Conservation (phyloP, 2,113 vertebrate genomes). For the Heliornis fulica region DNA sequence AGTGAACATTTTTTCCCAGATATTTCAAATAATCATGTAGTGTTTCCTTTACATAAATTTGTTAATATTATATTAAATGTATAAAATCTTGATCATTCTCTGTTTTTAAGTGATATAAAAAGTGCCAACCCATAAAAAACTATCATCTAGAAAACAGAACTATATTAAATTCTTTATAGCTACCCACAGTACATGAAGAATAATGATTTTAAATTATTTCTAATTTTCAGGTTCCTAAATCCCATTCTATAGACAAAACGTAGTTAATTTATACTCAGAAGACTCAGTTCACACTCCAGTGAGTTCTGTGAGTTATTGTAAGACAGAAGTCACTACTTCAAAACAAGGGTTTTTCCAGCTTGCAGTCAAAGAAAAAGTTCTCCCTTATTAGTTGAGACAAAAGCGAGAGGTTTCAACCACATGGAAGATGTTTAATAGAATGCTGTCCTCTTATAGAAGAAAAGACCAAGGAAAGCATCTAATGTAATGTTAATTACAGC, state of each 20-base stretch:
- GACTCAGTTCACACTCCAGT: neutral
- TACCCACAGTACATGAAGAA: neutral
- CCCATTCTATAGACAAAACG: neutral
- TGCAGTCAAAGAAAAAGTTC: neutral
- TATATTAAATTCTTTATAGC: neutral
- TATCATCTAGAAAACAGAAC: neutral
- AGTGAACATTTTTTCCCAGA: neutral
- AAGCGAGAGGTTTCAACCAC: neutral
- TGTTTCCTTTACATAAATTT: neutral
- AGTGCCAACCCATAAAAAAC: neutral
- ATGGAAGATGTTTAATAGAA: neutral
- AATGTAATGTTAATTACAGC: neutral
- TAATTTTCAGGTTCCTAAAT: neutral
- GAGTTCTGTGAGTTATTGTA: neutral
- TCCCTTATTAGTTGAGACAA: neutral
- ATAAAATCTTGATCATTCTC: neutral
- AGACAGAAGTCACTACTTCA: neutral
- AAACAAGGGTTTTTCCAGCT: neutral
- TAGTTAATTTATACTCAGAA: neutral
- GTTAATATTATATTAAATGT: neutral
- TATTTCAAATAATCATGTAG: neutral
- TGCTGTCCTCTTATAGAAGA: neutral
- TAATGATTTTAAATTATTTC: neutral
- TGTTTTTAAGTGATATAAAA: neutral
- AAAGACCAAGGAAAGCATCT: neutral